Evolutionary conservation across 2,888 invertebrate species (phyloP), one percentile per base, ranked within the genome.

Genomic region (Julus scandinavius): DNA sequence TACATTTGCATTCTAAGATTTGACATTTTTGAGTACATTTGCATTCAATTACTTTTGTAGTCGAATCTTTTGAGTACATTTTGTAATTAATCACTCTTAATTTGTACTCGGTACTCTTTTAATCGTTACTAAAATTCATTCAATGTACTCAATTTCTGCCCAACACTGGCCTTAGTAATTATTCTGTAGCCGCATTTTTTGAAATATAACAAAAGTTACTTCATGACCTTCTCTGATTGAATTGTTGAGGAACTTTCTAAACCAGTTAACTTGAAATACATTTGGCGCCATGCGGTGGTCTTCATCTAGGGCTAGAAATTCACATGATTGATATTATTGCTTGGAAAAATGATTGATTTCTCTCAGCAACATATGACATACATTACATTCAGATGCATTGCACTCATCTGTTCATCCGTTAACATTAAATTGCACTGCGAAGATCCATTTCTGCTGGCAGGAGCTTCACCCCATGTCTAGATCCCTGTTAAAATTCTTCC

Each of bases 301-400:
- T 45, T 15, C 15, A 11, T 11, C 11, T 11, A 54, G 3, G 54
- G 38, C 29, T 11, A 38, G 80, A 80, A 38, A 80, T 80, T 80
- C 80, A 38, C 38, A 80, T 80, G 80, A 80, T 80, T 80, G 80
- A 80, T 80, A 80, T 38, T 80, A 80, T 80, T 80, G 80, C 80
- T 80, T 7, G 80, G 38, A 13, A 7, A 13, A 38, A 38, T 80
- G 80, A 80, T 80, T 80, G 80, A 80, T 80, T 80, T 38, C 80
- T 80, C 38, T 80, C 80, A 80, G 80, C 38, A 38, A 80, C 80
- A 80, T 80, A 80, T 80, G 80, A 38, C 80, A 29, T 38, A 5
- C 80, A 38, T 80, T 80, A 80, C 80, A 80, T 80, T 80, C 38
- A 80, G 80, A 80, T 80, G 80, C 80, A 80, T 80, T 80, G 80